Evolutionary conservation across 2,797 vertebrate genomes (phyloP).

Genomic region (Fratercula arctica): DNA sequence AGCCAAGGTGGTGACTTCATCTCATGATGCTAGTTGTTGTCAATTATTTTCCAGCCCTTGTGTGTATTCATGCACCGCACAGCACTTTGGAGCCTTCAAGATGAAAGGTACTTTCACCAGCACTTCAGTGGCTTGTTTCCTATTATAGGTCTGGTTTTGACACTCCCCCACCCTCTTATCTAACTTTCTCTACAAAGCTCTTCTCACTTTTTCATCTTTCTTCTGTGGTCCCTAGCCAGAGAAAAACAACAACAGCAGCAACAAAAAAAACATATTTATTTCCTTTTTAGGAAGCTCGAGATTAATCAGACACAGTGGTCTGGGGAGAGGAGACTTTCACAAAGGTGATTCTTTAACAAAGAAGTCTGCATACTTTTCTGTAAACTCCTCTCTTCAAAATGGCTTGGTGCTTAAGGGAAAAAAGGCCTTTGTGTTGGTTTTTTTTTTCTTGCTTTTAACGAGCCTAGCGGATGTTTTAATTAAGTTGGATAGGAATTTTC

Average conservation of each 20-base stretch:
- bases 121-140: conserved; percentile 42
- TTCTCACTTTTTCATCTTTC: conserved; percentile 53
- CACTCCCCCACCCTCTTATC: conserved; percentile 51
- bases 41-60: background rate
- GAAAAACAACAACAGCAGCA: background rate
- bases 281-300: background rate
- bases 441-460: background rate
- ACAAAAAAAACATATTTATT: background rate
- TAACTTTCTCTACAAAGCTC: conserved; percentile 58
- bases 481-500: conserved; percentile 54
- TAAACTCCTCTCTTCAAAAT: background rate
- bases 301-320: background rate
- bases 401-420: background rate
- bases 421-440: background rate
- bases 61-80: background rate
- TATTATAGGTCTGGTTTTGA: conserved; percentile 47
- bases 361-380: background rate
- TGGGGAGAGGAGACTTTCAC: background rate
- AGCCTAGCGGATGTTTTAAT: conserved; percentile 42
- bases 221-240: conserved; percentile 1
- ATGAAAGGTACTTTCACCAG: conserved; percentile 56
- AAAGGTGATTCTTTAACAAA: conserved; percentile 24
- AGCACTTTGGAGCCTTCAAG: conserved; percentile 11
- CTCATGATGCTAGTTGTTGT: background rate
- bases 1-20: background rate